Conservation (phyloP, 2,888 invertebrate genomes). For the Cotesia congregata region DNA sequence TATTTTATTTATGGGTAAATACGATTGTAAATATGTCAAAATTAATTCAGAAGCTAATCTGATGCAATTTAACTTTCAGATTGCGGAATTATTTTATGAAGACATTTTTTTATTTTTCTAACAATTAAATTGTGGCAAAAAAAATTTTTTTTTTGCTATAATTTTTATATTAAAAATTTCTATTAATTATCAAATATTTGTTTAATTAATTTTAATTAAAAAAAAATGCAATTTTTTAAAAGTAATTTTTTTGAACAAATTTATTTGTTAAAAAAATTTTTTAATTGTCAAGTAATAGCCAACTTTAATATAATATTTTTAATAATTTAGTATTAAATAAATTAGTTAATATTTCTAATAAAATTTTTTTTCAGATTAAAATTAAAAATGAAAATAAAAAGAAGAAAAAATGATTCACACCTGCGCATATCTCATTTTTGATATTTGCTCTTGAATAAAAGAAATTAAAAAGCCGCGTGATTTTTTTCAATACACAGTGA, state of each 20-base stretch:
- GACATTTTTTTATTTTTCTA: neutral
- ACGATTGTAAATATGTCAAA: neutral
- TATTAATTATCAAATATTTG: too few species aligned
- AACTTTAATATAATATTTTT: too few species aligned
- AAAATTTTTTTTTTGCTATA: neutral
- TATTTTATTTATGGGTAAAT: neutral
- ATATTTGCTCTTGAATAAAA: neutral
- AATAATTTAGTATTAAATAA: neutral
- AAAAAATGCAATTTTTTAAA: too few species aligned
- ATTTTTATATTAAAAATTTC: too few species aligned
- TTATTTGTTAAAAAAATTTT: too few species aligned
- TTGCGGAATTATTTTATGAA: neutral
- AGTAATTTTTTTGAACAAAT: too few species aligned
- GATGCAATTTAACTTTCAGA: neutral
- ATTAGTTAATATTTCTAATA: neutral
- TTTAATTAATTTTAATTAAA: too few species aligned
- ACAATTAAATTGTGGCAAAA: neutral
- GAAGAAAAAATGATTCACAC: neutral
- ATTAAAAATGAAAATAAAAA: neutral
- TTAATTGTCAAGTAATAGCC: too few species aligned
- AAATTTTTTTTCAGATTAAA: neutral
- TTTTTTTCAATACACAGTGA: neutral
- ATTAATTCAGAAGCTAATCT: neutral
- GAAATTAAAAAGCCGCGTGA: conserved; percentile 7
- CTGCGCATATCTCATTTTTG: neutral